These are phyloP conservation scores for Apotomis betuletana DNA, from an alignment of 2,888 invertebrate genomes.

Conservation along the genomic window DNA sequence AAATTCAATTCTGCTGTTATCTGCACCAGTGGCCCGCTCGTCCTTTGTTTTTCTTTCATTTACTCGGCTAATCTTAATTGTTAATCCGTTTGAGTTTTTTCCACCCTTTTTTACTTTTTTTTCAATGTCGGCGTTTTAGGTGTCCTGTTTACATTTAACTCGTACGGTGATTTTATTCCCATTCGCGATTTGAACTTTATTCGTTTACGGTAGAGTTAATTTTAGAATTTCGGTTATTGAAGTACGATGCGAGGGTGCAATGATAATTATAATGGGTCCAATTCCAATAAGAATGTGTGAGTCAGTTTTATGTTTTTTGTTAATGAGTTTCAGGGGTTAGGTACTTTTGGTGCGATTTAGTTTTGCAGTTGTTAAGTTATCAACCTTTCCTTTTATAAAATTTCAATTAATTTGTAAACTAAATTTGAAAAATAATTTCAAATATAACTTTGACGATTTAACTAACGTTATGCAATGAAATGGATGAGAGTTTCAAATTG, in stretches of 20 bases:
- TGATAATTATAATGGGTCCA: neutral
- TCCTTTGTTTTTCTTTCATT: conserved; percentile 41
- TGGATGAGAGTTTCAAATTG: neutral
- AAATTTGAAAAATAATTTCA: neutral
- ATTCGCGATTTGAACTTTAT: neutral
- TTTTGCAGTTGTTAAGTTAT: neutral
- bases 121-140: conserved; percentile 21
- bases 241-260: neutral
- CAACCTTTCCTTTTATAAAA: no score
- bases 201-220: neutral
- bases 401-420: neutral
- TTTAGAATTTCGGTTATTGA: neutral
- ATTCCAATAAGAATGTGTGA: neutral
- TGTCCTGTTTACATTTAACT: neutral
- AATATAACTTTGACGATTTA: neutral
- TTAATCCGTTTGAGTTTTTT: conserved; percentile 38
- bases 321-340: conserved; percentile 2
- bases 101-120: conserved; percentile 20
- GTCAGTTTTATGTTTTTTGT: conserved; percentile 7
- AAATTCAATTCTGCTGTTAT: conserved; percentile 39
- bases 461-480: neutral
- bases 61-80: conserved; percentile 39
- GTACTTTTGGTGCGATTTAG: neutral
- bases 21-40: conserved; percentile 16
- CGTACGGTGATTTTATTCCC: neutral